These are phyloP conservation scores for Amphibalanus amphitrite DNA, from an alignment of 1,140 invertebrate genomes.

Conservation along the genomic window DNA sequence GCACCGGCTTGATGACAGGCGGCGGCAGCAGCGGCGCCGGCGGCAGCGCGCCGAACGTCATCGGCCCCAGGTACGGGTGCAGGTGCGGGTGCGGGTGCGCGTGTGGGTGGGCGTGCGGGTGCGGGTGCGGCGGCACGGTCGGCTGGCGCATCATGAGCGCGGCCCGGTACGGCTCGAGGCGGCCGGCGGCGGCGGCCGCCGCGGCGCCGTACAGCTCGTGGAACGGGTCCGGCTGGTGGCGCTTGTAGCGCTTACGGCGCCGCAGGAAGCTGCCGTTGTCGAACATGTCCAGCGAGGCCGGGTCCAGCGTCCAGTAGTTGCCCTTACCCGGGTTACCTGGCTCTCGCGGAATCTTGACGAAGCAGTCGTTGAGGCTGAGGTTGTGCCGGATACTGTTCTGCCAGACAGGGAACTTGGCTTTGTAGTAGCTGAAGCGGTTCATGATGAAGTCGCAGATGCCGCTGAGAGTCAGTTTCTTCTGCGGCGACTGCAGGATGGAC, in stretches of 20 bases:
- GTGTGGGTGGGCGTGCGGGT: conserved; percentile 20
- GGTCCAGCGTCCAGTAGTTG: conserved; percentile 98
- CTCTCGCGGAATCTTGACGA: conserved; percentile 94
- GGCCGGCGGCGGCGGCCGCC: conserved; percentile 14
- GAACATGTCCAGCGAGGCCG: conserved; percentile 95
- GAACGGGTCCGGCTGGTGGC: conserved; percentile 39
- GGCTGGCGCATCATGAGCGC: conserved; percentile 16
- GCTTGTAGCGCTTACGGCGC: conserved; percentile 84
- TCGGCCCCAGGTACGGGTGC: conserved; percentile 28
- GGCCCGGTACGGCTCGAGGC: conserved; percentile 12
- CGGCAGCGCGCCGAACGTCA: conserved; percentile 23
- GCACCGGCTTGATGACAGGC: conserved; percentile 22
- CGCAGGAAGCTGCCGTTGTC: conserved; percentile 95
- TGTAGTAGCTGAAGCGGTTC: conserved; percentile 90
- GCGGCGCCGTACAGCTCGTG: conserved; percentile 19
- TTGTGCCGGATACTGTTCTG: conserved; percentile 97
- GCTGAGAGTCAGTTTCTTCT: conserved; percentile 88
- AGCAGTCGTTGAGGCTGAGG: conserved; percentile 94
- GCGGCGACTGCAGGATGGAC: conserved; percentile 92
- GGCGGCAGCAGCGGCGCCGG: conserved; percentile 29
- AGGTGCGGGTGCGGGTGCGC: conserved; percentile 19
- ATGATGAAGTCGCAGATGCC: conserved; percentile 99
- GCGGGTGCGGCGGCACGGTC: conserved; percentile 20
- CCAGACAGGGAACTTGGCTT: conserved; percentile 89
- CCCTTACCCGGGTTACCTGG: conserved; percentile 97